Evolutionary conservation across 2,797 vertebrate species (phyloP), one percentile per base, ranked within the genome.

Genomic region (Xenopus petersii): DNA sequence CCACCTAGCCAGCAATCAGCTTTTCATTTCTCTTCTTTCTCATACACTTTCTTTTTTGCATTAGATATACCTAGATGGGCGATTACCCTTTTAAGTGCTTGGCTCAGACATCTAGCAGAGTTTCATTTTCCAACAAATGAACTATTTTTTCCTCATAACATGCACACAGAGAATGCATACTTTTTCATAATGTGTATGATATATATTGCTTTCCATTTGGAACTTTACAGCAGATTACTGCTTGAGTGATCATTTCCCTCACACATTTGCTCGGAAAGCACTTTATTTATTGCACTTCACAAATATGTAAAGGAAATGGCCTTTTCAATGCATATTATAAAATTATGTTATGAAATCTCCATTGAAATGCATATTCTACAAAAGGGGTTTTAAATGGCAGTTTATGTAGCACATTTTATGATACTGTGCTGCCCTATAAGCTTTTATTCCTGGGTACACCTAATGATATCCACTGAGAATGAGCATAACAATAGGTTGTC

Each of bases 121-220:
- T 83, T 48, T 62, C 51, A 78, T 60, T 26, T 75, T 74, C 80
- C 5, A 82, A 3, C 62, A 82, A 80, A 59, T 24, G 77, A 84
- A 80, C 46, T 76, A 77, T 77, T 30, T 30, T 82, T 77, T 61
- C 65, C 48, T 49, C 80, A 64, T 75, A 81, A 69, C 8, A 82
- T 79, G 8, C 58, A 81, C 62, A 9, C 42, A 80, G 71, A 0
- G 21, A 82, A 77, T 64, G 67, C 47, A 64, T 59, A 79, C 71
- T 67, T 17, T 36, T 60, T 83, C 77, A 81, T 76, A 83, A 4
- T 24, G 59, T 65, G 62, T 4, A 7, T 71, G 73, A 60, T 58
- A 54, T 71, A 51, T 47, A 70, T 75, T 81, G 58, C 68, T 75
- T 82, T 16, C 80, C 26, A 72, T 80, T 80, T 77, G 75, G 12